phyloP scores from a whole-genome alignment of 2,888 invertebrate genomes.

The Heliconius cydno region DNA sequence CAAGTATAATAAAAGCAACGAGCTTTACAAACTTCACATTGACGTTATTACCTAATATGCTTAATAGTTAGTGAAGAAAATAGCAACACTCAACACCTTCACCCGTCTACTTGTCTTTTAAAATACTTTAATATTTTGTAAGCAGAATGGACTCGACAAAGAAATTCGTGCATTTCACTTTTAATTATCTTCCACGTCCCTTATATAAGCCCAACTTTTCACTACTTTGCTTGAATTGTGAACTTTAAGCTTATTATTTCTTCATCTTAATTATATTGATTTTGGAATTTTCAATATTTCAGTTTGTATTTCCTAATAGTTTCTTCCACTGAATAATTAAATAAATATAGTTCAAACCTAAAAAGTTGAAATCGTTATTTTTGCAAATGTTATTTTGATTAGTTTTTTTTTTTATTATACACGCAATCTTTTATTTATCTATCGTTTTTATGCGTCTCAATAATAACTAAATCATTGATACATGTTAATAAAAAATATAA shows the following conservation, averaged over 20 bases:
- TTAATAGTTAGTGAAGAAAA: slow-evolving; percentile 25
- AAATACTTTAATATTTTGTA: slow-evolving; percentile 32
- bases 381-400: too few species aligned
- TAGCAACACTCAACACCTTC: slow-evolving; percentile 29
- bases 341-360: too few species aligned
- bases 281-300: background rate
- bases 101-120: slow-evolving; percentile 36
- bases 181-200: slow-evolving; percentile 49
- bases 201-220: slow-evolving; percentile 42
- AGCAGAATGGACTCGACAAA: slow-evolving; percentile 43
- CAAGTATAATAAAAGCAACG: too few species aligned
- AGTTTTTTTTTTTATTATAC: too few species aligned
- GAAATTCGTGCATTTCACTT: slow-evolving; percentile 47
- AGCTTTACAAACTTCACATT: background rate
- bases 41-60: slow-evolving; percentile 4
- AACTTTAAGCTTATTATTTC: slow-evolving; percentile 34
- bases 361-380: too few species aligned
- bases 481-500: slow-evolving; percentile 8
- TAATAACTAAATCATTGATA: background rate
- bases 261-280: slow-evolving; percentile 14
- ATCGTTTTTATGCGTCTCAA: too few species aligned
- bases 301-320: background rate
- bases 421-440: too few species aligned
- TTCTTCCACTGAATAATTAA: too few species aligned
- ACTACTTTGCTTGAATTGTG: slow-evolving; percentile 33